Conservation (phyloP, 2,888 invertebrate genomes). For the Unio delphinus region DNA sequence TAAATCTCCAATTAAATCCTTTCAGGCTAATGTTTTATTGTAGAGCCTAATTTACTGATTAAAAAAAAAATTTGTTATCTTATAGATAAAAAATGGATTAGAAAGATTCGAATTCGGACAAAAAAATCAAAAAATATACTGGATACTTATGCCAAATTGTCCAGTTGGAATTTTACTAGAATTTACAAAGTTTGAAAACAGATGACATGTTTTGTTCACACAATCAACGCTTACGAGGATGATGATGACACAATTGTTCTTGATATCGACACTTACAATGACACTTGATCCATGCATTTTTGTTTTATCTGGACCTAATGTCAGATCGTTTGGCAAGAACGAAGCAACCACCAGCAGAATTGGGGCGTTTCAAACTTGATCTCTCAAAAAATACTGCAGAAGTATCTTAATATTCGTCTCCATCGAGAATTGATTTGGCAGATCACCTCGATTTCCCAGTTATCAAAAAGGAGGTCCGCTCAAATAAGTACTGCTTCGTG, state of each 20-base stretch:
- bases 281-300: constrained; percentile 39
- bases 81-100: constrained; percentile 44
- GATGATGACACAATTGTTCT: constrained; percentile 37
- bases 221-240: constrained; percentile 59
- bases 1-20: too few species aligned
- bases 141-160: constrained; percentile 45
- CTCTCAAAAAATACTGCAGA: constrained; percentile 5
- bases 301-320: constrained; percentile 38
- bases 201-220: constrained; percentile 53
- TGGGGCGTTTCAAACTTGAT: constrained; percentile 21
- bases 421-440: constrained; percentile 28
- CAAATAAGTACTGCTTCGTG: constrained; percentile 53
- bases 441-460: constrained; percentile 56
- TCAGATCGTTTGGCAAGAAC: constrained; percentile 40
- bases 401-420: constrained; percentile 9
- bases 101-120: constrained; percentile 39
- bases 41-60: neutral
- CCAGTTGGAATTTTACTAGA: constrained; percentile 25
- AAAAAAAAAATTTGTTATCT: constrained; percentile 78
- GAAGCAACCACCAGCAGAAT: constrained; percentile 15
- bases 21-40: neutral
- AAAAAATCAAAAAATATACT: constrained; percentile 34
- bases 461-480: constrained; percentile 58
- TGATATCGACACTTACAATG: constrained; percentile 50
- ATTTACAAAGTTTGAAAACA: constrained; percentile 32